Percentiles rank a stretch among this genome's conserved stretches.
phyloP scores from a whole-genome alignment of 2,888 invertebrate genomes.

The Archaeoteleia sp. region DNA sequence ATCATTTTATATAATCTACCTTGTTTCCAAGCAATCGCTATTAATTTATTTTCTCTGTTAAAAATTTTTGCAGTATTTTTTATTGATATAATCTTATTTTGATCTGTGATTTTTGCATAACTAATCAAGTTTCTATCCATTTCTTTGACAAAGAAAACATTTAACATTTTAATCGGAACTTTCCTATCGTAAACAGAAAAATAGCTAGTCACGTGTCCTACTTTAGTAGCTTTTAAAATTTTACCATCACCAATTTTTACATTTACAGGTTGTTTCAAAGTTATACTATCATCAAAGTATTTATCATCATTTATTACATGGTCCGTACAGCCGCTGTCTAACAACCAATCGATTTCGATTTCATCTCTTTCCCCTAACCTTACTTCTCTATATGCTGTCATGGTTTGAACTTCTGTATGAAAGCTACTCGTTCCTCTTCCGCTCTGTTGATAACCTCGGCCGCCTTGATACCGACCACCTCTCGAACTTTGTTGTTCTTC shows the following conservation, averaged over 20 bases:
- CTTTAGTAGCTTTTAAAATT: constrained; percentile 27
- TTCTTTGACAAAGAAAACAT: constrained; percentile 36
- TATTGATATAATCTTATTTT: constrained; percentile 30
- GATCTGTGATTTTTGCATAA: constrained; percentile 23
- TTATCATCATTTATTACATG: constrained; percentile 29
- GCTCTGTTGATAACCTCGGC: constrained; percentile 8
- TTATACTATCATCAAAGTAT: constrained; percentile 10
- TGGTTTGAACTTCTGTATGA: neutral
- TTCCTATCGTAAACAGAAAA: constrained; percentile 8
- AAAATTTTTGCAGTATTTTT: constrained; percentile 26
- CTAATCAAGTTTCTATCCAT: constrained; percentile 40
- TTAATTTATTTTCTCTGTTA: constrained; percentile 30
- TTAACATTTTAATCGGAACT: constrained; percentile 5
- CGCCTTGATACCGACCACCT: constrained; percentile 7
- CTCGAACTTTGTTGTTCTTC: neutral
- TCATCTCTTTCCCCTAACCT: neutral
- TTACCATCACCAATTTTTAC: constrained; percentile 27
- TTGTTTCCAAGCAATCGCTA: constrained; percentile 39
- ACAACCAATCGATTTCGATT: constrained; percentile 28
- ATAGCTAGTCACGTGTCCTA: constrained; percentile 21
- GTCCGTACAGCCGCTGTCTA: constrained; percentile 38
- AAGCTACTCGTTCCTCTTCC: neutral
- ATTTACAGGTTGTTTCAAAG: constrained; percentile 21
- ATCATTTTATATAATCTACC: constrained; percentile 33
- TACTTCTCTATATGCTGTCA: neutral